Evolutionary conservation across 2,113 vertebrate species (phyloP).

Genomic region (Ageneiosus marmoratus): DNA sequence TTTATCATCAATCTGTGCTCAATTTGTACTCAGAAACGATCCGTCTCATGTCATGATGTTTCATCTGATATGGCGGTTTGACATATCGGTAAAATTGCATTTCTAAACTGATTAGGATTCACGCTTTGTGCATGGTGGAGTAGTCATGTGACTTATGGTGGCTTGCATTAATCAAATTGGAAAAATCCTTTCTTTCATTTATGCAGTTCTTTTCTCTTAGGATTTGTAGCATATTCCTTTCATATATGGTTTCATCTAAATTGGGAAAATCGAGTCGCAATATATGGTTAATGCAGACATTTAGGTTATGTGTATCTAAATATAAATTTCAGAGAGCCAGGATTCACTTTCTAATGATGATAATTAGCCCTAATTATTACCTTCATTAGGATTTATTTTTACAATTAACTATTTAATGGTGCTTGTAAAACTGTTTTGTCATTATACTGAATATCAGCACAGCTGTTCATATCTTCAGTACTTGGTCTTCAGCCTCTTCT

Average conservation of each 20-base stretch:
- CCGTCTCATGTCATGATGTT: not conserved
- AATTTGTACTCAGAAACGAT: not conserved
- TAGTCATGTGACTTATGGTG: not conserved
- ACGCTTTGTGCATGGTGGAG: not conserved
- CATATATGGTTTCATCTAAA: not conserved
- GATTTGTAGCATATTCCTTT: not conserved
- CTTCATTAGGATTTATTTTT: not conserved
- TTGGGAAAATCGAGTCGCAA: not conserved
- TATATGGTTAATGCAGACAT: too few relatives aligned
- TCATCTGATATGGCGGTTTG: not conserved
- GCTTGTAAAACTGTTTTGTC: too few relatives aligned
- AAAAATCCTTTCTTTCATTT: not conserved
- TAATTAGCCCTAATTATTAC: not conserved
- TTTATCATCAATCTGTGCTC: not conserved
- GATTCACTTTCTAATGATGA: not conserved
- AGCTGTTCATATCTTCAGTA: too few relatives aligned
- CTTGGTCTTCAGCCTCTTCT: too few relatives aligned
- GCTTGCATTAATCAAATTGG: not conserved
- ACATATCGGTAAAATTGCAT: constrained; percentile 2
- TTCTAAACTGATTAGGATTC: not conserved
- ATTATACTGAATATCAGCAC: too few relatives aligned
- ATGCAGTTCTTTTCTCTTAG: not conserved
- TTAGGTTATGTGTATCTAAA: not conserved
- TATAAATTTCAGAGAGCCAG: not conserved
- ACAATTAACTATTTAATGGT: too few relatives aligned